Evolutionary conservation across 2,888 invertebrate species (phyloP), one percentile per base, ranked within the genome.

Genomic region (Cyclophora albipunctata): DNA sequence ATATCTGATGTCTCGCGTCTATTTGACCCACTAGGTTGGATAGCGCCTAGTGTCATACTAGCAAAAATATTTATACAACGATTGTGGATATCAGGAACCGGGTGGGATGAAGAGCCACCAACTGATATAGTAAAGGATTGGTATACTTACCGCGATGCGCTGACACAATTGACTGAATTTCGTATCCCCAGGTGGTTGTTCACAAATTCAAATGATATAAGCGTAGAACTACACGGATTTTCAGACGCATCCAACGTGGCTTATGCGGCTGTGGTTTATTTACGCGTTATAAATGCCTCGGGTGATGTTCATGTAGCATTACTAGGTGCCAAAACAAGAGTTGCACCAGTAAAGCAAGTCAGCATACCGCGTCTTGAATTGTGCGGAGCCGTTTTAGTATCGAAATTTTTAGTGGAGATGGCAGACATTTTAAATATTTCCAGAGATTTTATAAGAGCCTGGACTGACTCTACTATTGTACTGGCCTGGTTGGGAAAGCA

Each of bases 1-100:
- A 54, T 68, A 5, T 67, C 69, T 1, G 67, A 69, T 7, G 63
- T 72, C 3, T 47, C 65, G 5, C 46, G 58, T 0, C 42, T 72
- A 2, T 74, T 62, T 47, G 68, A 71, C 46, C 70, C 70, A 0
- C 40, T 70, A 0, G 71, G 71, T 0, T 73, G 71, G 69, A 44
- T 66, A 0, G 62, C 68, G 0, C 68, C 66, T 0, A 42, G 34
- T 2, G 57, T 70, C 0, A 53, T 70, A n/a, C 47, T 37, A 5
- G 61, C 66, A 1, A 69, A 73, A 41, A 48, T 67, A 7, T 60
- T 69, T 3, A 69, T 72, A 3, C 69, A 71, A 49, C 62, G 57
- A 47, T 45, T 70, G 3, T 72, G 72, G 69, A 40, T 67, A n/a
- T 46, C 57, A 2, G 66, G 66, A 4, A 45, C 60, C 20, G 55